Evolutionary conservation across 2,888 invertebrate species (phyloP).

Genomic region (Netelia melanura): DNA sequence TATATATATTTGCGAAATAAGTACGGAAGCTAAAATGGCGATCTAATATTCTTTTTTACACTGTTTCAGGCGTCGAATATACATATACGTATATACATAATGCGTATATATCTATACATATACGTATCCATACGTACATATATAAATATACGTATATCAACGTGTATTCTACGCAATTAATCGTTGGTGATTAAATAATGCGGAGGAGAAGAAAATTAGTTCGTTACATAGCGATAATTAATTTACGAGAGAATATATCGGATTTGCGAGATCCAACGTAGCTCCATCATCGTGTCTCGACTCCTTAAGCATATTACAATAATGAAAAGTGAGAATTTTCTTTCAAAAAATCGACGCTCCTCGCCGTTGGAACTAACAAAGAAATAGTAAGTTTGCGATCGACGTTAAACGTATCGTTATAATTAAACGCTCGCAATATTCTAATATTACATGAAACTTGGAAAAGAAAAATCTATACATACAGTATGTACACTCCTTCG

Average conservation of each 20-base stretch:
- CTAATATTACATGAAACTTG: not conserved
- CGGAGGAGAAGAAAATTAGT: slow-evolving; percentile 47
- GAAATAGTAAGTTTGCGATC: not conserved
- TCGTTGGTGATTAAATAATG: slow-evolving; percentile 45
- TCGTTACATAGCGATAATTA: slow-evolving; percentile 48
- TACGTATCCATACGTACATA: not conserved
- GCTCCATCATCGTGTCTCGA: not conserved
- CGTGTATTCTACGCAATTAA: slow-evolving; percentile 32
- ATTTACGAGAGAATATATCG: slow-evolving; percentile 27
- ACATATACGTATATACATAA: slow-evolving; percentile 11
- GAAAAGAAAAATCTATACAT: slow-evolving; percentile 43
- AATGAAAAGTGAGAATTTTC: not conserved
- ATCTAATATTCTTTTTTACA: slow-evolving; percentile 51
- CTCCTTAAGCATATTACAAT: slow-evolving; percentile 1
- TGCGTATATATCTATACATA: not conserved
- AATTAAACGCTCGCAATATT: not conserved
- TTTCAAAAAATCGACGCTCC: not conserved
- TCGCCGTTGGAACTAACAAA: not conserved
- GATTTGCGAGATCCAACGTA: slow-evolving; percentile 21
- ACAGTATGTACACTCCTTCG: slow-evolving; percentile 61
- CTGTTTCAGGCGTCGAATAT: slow-evolving; percentile 13
- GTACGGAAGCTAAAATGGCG: slow-evolving; percentile 43
- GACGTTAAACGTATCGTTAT: not conserved
- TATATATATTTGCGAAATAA: slow-evolving; percentile 43
- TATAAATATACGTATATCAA: slow-evolving; percentile 31